Base-by-base conservation (phyloP, 2,888 invertebrate genomes). In the Rutpela maculata region DNA sequence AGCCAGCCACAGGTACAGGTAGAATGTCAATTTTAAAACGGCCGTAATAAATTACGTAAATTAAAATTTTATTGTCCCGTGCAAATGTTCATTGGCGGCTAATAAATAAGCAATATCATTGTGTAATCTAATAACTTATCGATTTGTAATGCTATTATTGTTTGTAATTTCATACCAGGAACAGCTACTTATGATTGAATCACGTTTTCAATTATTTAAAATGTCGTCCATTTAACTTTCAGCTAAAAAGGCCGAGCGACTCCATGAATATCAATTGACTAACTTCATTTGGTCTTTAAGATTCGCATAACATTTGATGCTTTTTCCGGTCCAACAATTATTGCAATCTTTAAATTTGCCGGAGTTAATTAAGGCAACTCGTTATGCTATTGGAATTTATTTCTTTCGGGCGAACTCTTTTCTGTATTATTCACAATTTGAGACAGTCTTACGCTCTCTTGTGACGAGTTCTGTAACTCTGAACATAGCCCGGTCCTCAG, bases 151-250 rank as follows among this genome's bases (percentile, higher is more conserved):
- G 26, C 56, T 63, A 50, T 50, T 50, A 63, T 68, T 70, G 77
- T 69, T 74, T 56, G 75, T 43, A 77, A 75, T 75, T 75, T 66
- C 59, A 55, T 56, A 77, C 66, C 57, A 75, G 66, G 74, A 72
- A 63, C 66, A 72, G 74, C 55, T 72, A 78, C 69, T 78, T 78
- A 78, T 78, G 78, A 78, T 78, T 76, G 75, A 74, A 78, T 78
- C 78, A 78, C 78, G 78, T 78, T 78, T 78, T 78, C 78, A 78
- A 78, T 78, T 78, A 78, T 75, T 77, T 78, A 78, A 78, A 68
- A 78, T 78, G 78, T 76, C 75, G 78, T 78, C 72, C 75, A 68
- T 75, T 75, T 67, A 78, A 78, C 68, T 78, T 76, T 72, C 17
- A 76, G 75, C 78, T 75, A 76, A 78, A 78, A 78, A 75, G 71